These are phyloP conservation scores for Lysandra bellargus DNA, from an alignment of 2,888 invertebrate species.

Conservation along the genomic window DNA sequence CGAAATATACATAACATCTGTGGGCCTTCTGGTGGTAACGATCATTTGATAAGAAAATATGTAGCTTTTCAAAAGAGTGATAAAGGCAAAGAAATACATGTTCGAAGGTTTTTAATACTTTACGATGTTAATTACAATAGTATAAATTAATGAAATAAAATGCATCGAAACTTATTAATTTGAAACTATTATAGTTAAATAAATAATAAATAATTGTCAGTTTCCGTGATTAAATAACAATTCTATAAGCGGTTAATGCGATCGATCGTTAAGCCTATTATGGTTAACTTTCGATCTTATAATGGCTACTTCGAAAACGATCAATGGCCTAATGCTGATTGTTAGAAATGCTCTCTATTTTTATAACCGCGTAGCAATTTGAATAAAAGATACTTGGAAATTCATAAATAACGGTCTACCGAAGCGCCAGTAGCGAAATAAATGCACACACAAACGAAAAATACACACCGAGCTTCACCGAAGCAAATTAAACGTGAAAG, in stretches of 20 bases:
- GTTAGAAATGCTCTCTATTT: not conserved
- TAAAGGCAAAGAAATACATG: too few relatives aligned
- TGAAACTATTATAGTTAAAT: not conserved
- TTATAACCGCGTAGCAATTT: not conserved
- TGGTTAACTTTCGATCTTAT: constrained; percentile 26
- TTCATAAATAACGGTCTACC: not conserved
- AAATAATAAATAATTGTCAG: not conserved
- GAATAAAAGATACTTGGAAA: not conserved
- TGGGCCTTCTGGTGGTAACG: not conserved
- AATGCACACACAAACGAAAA: not conserved
- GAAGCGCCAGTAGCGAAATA: not conserved
- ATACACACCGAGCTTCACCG: not conserved
- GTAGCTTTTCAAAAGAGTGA: too few relatives aligned
- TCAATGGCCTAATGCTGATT: not conserved
- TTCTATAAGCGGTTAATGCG: not conserved
- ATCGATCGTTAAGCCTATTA: not conserved
- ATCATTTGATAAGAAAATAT: not conserved
- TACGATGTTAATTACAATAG: not conserved
- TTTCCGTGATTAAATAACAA: constrained; percentile 21
- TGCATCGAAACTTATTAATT: constrained; percentile 3
- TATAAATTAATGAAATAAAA: not conserved
- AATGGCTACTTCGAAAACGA: constrained; percentile 3
- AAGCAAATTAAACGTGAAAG: not conserved
- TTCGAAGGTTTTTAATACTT: not conserved
- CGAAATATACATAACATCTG: not conserved